These are phyloP conservation scores for Acanthoscelides obtectus DNA, from an alignment of 2,888 invertebrate species.

Conservation along the genomic window DNA sequence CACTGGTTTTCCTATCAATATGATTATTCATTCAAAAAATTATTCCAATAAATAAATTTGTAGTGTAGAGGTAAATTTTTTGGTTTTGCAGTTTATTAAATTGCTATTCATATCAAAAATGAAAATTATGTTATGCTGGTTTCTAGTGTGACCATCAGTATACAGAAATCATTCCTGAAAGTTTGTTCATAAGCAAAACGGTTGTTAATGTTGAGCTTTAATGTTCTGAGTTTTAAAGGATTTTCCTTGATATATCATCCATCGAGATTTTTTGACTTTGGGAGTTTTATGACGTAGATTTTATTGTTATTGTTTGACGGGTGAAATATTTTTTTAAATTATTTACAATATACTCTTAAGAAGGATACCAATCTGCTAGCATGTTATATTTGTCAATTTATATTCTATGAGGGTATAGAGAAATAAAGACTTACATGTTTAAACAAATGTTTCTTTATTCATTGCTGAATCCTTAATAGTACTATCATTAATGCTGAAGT, in stretches of 20 bases:
- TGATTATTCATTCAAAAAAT: no score
- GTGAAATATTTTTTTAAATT: conserved; percentile 23
- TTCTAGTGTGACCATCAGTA: conserved; percentile 9
- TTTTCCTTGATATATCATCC: conserved; percentile 2
- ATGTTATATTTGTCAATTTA: conserved; percentile 15
- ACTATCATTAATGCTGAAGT: no score
- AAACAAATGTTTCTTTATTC: neutral
- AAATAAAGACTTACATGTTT: conserved; percentile 1
- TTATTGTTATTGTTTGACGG: conserved; percentile 19
- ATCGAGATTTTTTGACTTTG: conserved; percentile 10
- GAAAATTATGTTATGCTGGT: neutral
- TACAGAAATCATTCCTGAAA: conserved; percentile 8
- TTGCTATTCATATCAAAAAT: neutral
- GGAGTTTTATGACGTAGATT: conserved; percentile 10
- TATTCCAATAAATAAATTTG: no score
- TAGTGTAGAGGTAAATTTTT: no score
- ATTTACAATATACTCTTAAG: conserved; percentile 14
- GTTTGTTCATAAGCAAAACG: neutral
- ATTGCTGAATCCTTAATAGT: no score
- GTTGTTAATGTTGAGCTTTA: conserved; percentile 14
- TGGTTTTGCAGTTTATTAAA: no score
- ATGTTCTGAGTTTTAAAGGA: conserved; percentile 5
- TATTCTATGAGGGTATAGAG: conserved; percentile 10
- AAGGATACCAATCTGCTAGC: conserved; percentile 2
- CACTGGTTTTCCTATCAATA: no score